Percentiles rank a stretch among this genome's conserved stretches.
phyloP scores from a whole-genome alignment of 2,797 vertebrate species.

The Lepilemur septentrionalis region DNA sequence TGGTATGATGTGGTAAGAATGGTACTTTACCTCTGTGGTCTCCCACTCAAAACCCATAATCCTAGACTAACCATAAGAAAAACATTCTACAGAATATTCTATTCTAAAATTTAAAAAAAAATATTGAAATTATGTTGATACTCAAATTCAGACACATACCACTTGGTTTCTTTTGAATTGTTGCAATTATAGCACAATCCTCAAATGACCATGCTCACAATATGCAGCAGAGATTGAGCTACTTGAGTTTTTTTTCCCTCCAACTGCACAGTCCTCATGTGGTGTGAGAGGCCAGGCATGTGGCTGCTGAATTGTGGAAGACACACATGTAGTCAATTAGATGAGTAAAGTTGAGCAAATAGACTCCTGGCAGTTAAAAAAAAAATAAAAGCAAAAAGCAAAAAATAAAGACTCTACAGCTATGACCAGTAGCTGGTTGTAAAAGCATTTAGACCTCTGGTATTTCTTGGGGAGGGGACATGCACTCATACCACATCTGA shows the following conservation, averaged over 20 bases:
- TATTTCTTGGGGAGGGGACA: background rate
- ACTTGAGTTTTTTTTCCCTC: background rate
- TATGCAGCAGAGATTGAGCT: background rate
- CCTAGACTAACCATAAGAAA: background rate
- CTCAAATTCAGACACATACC: background rate
- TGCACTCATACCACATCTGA: background rate
- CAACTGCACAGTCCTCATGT: background rate
- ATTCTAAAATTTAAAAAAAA: background rate
- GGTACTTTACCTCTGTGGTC: background rate
- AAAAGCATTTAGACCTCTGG: background rate
- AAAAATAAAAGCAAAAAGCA: background rate
- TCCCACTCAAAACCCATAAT: background rate
- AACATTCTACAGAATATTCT: background rate
- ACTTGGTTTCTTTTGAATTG: conserved; percentile 19
- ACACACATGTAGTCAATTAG: conserved; percentile 39
- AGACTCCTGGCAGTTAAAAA: background rate
- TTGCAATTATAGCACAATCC: background rate
- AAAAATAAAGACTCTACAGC: background rate
- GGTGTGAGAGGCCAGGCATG: background rate
- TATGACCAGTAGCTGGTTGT: conserved; percentile 31
- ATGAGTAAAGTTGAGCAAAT: background rate
- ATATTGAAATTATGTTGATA: background rate
- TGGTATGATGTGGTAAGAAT: background rate
- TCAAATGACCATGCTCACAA: background rate
- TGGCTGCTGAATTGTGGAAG: background rate